Evolutionary conservation across 2,888 invertebrate species (phyloP).

Genomic region (Cacoxenus indagator): DNA sequence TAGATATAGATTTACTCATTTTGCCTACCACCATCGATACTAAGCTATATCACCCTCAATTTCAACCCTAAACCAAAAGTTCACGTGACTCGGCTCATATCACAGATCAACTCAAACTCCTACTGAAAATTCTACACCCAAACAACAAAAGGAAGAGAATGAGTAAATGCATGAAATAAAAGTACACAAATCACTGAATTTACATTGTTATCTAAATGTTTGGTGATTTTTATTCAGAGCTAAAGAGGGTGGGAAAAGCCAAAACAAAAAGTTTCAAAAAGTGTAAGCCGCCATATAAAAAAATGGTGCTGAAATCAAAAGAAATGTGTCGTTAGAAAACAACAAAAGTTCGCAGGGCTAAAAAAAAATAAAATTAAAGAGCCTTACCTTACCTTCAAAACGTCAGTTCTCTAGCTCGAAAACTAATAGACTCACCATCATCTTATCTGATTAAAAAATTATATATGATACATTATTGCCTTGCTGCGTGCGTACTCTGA

Average conservation of each 20-base stretch:
- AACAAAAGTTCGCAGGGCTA: neutral
- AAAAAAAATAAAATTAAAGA: too few species aligned
- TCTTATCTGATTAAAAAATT: too few species aligned
- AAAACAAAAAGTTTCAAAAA: neutral
- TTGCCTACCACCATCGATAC: too few species aligned
- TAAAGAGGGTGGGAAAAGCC: neutral
- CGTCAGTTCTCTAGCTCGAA: too few species aligned
- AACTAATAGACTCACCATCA: too few species aligned
- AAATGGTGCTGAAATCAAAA: constrained; percentile 18
- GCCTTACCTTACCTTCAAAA: too few species aligned
- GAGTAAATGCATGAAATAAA: constrained; percentile 15
- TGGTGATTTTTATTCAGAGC: constrained; percentile 13
- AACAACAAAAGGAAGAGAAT: neutral
- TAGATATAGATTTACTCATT: too few species aligned
- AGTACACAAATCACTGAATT: constrained; percentile 24
- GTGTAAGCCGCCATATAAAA: neutral
- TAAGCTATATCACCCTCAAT: neutral
- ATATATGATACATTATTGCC: too few species aligned
- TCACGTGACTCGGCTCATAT: neutral
- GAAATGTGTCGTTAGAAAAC: constrained; percentile 20
- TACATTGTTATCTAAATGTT: constrained; percentile 27
- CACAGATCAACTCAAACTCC: neutral
- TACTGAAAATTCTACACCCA: neutral
- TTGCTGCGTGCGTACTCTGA: too few species aligned
- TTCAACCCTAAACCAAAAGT: neutral